Percentiles rank a stretch among this genome's conserved stretches.
phyloP scores from a whole-genome alignment of 1,140 invertebrate genomes.

The Aricia agestis region DNA sequence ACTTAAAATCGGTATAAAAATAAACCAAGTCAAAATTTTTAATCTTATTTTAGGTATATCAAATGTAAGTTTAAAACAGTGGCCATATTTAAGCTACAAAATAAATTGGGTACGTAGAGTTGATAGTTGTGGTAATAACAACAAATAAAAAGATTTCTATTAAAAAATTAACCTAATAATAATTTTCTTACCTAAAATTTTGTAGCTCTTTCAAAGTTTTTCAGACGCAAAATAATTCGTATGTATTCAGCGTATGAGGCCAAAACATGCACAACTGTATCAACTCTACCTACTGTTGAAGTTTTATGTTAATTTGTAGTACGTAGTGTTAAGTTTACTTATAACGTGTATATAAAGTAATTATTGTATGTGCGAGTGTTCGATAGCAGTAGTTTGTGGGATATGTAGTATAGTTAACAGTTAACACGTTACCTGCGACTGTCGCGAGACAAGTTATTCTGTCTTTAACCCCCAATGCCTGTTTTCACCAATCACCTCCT shows the following conservation, averaged over 20 bases:
- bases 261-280: not conserved
- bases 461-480: not conserved
- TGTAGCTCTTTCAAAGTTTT: not conserved
- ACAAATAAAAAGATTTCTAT: not conserved
- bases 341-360: slow-evolving; percentile 72
- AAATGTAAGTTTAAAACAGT: slow-evolving; percentile 11
- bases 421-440: not conserved
- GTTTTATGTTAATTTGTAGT: slow-evolving; percentile 35
- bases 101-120: not conserved
- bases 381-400: slow-evolving; percentile 69
- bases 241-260: not conserved
- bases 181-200: not conserved
- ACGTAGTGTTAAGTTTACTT: slow-evolving; percentile 50
- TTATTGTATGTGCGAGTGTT: slow-evolving; percentile 73
- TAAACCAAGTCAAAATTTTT: slow-evolving; percentile 17
- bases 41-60: not conserved
- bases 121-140: not conserved
- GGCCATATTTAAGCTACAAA: slow-evolving; percentile 7
- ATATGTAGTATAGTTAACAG: slow-evolving; percentile 46
- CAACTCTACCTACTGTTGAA: not conserved
- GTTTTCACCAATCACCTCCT: not conserved
- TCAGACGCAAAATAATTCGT: not conserved
- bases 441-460: not conserved
- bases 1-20: slow-evolving; percentile 13
- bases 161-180: not conserved